Conservation (phyloP, 92 coral and sea anemone species). For the Desmophyllum pertusum region DNA sequence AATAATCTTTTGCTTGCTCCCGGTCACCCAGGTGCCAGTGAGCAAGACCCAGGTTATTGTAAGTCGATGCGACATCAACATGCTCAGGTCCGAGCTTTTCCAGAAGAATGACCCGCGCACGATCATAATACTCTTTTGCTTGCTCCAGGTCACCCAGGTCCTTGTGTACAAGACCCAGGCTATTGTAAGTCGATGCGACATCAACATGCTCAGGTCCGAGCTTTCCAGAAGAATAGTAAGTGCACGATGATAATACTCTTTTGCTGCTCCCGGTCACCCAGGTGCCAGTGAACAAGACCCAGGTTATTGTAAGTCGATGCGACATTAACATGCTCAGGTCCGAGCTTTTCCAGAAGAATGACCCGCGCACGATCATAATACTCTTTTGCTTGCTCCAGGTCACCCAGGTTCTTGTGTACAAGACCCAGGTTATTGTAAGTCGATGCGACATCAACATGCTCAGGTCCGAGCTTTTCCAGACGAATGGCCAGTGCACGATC, state of each 20-base stretch:
- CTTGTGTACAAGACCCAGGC: conserved; percentile 8
- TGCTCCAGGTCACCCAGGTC: conserved; percentile 21
- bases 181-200: conserved; percentile 25
- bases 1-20: conserved; percentile 27
- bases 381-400: conserved; percentile 19
- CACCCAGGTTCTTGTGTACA: conserved; percentile 23
- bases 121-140: conserved; percentile 26
- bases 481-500: conserved; percentile 27
- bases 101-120: conserved; percentile 23
- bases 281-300: conserved; percentile 3
- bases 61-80: conserved; percentile 32
- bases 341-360: neutral
- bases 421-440: conserved; percentile 35
- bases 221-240: neutral
- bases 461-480: neutral
- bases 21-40: neutral
- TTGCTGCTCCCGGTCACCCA: conserved; percentile 38
- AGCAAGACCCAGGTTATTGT: conserved; percentile 25
- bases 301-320: conserved; percentile 24
- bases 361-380: conserved; percentile 11
- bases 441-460: conserved; percentile 30
- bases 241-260: conserved; percentile 3
- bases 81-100: conserved; percentile 11
- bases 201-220: conserved; percentile 23
- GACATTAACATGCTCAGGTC: conserved; percentile 29